Percentiles rank a stretch among this genome's conserved stretches.
These are phyloP conservation scores for Pelvicachromis taeniatus DNA, from an alignment of 2,113 vertebrate genomes.

Conservation along the genomic window DNA sequence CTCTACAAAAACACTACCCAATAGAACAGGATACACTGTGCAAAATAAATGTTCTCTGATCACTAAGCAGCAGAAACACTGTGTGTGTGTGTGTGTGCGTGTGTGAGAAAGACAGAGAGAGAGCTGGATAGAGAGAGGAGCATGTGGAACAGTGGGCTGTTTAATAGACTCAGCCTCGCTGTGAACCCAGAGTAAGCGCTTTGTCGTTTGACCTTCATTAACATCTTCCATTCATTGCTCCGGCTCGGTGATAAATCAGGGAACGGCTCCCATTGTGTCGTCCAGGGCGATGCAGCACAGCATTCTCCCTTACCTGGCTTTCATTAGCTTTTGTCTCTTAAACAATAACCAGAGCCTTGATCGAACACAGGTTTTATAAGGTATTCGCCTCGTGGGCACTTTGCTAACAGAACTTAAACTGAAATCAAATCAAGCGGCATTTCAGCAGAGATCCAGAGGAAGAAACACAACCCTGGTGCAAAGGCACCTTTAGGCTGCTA, in stretches of 20 bases:
- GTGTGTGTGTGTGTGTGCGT: not conserved
- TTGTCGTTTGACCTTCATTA: conserved; percentile 71
- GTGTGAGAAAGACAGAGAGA: not conserved
- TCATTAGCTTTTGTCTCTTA: conserved; percentile 53
- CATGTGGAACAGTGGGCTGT: not conserved
- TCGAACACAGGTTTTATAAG: conserved; percentile 18
- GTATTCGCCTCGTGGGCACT: conserved; percentile 9
- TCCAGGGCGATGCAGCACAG: conserved; percentile 2
- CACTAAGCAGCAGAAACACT: conserved; percentile 41
- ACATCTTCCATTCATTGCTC: conserved; percentile 56
- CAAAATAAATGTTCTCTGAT: conserved; percentile 38
- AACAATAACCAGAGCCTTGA: conserved; percentile 33
- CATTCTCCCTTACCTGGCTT: conserved; percentile 39
- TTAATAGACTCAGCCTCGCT: conserved; percentile 54
- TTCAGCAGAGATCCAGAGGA: not conserved
- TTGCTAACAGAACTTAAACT: not conserved
- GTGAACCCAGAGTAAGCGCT: conserved; percentile 35
- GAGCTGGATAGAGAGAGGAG: not conserved
- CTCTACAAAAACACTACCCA: conserved; percentile 43
- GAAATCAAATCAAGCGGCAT: not conserved
- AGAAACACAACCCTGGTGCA: not conserved
- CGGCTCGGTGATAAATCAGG: conserved; percentile 56
- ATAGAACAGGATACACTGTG: conserved; percentile 21
- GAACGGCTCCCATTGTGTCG: conserved; percentile 55
- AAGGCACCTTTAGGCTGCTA: not conserved